A percentile compares a stretch with the other conserved stretches of the same genome.
phyloP scores from a whole-genome alignment of 2,888 invertebrate species.

The Parnassius smintheus region DNA sequence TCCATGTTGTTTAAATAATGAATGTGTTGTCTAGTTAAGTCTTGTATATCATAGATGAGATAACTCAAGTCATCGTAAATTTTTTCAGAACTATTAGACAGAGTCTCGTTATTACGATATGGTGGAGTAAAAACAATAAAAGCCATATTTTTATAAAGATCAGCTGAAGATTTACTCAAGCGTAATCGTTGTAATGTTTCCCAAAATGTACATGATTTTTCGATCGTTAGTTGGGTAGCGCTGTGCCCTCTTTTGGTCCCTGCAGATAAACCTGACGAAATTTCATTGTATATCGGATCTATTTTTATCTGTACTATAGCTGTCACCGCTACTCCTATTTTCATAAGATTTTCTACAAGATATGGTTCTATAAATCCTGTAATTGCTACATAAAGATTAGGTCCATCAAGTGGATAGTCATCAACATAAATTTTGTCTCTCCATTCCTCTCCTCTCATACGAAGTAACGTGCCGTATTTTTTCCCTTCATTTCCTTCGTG shows the following conservation, averaged over 20 bases:
- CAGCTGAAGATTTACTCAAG: slow-evolving; percentile 48
- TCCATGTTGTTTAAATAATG: slow-evolving; percentile 73
- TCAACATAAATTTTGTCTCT: slow-evolving; percentile 75
- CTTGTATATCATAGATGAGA: slow-evolving; percentile 77
- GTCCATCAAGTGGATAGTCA: slow-evolving; percentile 77
- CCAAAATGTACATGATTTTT: slow-evolving; percentile 62
- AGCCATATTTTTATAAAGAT: slow-evolving; percentile 63
- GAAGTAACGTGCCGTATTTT: slow-evolving; percentile 71
- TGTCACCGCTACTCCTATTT: slow-evolving; percentile 62
- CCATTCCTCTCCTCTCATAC: slow-evolving; percentile 79
- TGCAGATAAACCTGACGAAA: slow-evolving; percentile 54
- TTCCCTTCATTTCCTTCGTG: slow-evolving; percentile 62
- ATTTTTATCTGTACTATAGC: slow-evolving; percentile 69
- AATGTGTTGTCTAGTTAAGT: slow-evolving; percentile 69
- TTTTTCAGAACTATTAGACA: slow-evolving; percentile 57
- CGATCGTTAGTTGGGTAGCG: slow-evolving; percentile 57
- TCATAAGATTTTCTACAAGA: slow-evolving; percentile 52
- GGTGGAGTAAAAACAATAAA: slow-evolving; percentile 68
- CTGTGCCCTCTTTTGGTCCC: slow-evolving; percentile 65
- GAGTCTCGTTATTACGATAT: slow-evolving; percentile 51
- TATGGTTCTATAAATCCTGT: slow-evolving; percentile 72
- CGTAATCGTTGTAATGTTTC: slow-evolving; percentile 59
- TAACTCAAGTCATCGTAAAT: slow-evolving; percentile 77
- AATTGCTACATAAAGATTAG: slow-evolving; percentile 76
- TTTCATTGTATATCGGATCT: slow-evolving; percentile 41